Percentiles rank a stretch among this genome's conserved stretches.
Evolutionary conservation across 2,888 invertebrate genomes (phyloP).

Genomic region (Chorisops tibialis): DNA sequence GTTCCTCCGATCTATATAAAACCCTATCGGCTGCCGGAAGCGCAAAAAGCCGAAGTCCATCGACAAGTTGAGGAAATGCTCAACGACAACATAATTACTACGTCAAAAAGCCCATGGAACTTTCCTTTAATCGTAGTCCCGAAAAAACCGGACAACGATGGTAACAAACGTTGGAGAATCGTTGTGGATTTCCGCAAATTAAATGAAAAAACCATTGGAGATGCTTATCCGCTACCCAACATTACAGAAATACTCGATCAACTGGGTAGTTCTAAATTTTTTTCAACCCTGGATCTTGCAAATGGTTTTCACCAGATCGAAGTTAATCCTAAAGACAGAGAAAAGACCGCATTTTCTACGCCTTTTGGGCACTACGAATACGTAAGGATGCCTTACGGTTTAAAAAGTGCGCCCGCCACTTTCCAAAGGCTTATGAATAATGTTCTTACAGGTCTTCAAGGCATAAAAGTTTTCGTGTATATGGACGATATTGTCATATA

Average conservation of each 20-base stretch:
- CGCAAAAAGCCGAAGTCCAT: slow-evolving; percentile 27
- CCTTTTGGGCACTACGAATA: slow-evolving; percentile 42
- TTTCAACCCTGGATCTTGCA: slow-evolving; percentile 44
- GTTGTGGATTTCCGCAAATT: slow-evolving; percentile 45
- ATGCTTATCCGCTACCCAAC: slow-evolving; percentile 43
- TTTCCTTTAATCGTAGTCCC: no score
- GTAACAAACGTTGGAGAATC: slow-evolving; percentile 40
- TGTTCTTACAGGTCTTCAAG: slow-evolving; percentile 36
- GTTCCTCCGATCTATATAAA: slow-evolving; percentile 14
- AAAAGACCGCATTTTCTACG: slow-evolving; percentile 45
- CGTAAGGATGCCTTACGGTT: slow-evolving; percentile 43
- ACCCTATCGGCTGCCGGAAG: slow-evolving; percentile 27
- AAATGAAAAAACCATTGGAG: slow-evolving; percentile 44
- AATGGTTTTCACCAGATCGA: slow-evolving; percentile 45
- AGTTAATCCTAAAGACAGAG: slow-evolving; percentile 37
- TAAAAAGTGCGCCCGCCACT: slow-evolving; percentile 47
- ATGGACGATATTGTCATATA: slow-evolving; percentile 44
- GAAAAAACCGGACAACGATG: slow-evolving; percentile 41
- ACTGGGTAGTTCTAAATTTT: slow-evolving; percentile 43
- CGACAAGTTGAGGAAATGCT: slow-evolving; percentile 40
- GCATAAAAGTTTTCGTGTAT: slow-evolving; percentile 41
- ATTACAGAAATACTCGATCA: slow-evolving; percentile 44
- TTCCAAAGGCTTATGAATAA: slow-evolving; percentile 42
- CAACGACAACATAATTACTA: slow-evolving; percentile 38
- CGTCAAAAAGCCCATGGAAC: no score